Evolutionary conservation across 2,888 invertebrate species (phyloP), one percentile per base, ranked within the genome.

Genomic region (Microdon myrmicae): DNA sequence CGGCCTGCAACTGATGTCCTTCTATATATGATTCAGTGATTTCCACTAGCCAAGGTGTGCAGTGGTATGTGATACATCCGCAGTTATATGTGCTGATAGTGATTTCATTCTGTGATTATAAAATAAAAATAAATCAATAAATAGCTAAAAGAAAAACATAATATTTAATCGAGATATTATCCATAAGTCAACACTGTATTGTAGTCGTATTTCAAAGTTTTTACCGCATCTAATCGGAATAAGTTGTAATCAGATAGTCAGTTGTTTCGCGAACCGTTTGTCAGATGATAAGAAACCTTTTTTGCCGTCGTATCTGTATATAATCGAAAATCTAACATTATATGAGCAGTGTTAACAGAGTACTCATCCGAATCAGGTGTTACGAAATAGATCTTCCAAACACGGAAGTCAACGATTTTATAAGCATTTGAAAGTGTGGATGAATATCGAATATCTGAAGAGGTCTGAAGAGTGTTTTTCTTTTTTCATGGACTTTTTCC

Each of bases 321-420:
- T 45, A 31, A 29, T 5, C 12, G 14, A 22, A 19, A 31, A 17
- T 9, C 8, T n/a, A n/a, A n/a, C n/a, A n/a, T n/a, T n/a, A n/a
- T n/a, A n/a, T n/a, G n/a, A n/a, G n/a, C n/a, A n/a, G n/a, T n/a
- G n/a, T n/a, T n/a, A n/a, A n/a, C n/a, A n/a, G n/a, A n/a, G n/a
- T n/a, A 37, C 34, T 6, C 10, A 20, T 31, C 25, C 17, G 28
- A 25, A 28, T 13, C 12, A 34, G 22, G 29, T 43, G 58, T 64
- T 53, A 58, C 51, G 51, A 58, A 64, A 64, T 64, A 28, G 43
- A 51, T 58, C 64, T 64, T 61, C 61, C 56, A 61, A 47, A 38
- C 22, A 41, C 19, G 12, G n/a, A 39, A 28, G 12, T 4, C 9
- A 13, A 8, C 8, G 12, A 17, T 17, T 37, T 17, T 35, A 25